These are phyloP conservation scores for Trialeurodes vaporariorum DNA, from an alignment of 1,140 invertebrate species.

Conservation along the genomic window DNA sequence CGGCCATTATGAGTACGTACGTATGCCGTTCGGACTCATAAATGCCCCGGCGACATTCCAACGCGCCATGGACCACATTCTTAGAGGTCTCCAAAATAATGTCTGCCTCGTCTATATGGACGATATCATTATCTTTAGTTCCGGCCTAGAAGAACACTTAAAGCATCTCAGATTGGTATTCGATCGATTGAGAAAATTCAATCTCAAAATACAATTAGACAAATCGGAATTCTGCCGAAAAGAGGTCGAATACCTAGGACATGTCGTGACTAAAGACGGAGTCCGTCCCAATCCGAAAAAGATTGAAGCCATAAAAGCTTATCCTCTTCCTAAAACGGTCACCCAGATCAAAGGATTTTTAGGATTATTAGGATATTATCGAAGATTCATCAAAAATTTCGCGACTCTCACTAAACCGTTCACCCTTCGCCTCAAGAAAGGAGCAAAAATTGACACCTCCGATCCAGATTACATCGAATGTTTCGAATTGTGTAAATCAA, in stretches of 20 bases:
- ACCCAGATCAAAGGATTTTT: no score
- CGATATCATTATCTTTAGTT: slow-evolving; percentile 31
- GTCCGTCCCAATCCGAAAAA: slow-evolving; percentile 28
- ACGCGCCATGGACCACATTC: slow-evolving; percentile 39
- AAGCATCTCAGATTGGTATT: slow-evolving; percentile 19
- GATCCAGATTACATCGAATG: slow-evolving; percentile 18
- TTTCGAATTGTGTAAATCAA: slow-evolving; percentile 33
- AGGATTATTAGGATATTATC: slow-evolving; percentile 31
- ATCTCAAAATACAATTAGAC: slow-evolving; percentile 22
- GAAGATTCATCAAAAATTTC: slow-evolving; percentile 29
- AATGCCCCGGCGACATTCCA: slow-evolving; percentile 37
- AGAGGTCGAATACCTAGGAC: no score
- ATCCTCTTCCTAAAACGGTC: slow-evolving; percentile 27
- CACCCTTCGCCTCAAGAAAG: slow-evolving; percentile 23
- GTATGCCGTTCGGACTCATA: slow-evolving; percentile 33
- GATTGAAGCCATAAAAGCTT: slow-evolving; percentile 25
- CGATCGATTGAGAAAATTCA: no score
- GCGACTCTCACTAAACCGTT: slow-evolving; percentile 26
- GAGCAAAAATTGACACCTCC: background rate
- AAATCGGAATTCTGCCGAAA: slow-evolving; percentile 26
- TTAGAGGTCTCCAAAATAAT: slow-evolving; percentile 32
- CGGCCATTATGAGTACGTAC: slow-evolving; percentile 31
- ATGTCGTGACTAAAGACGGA: slow-evolving; percentile 26
- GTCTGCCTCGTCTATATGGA: slow-evolving; percentile 32
- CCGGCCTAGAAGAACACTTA: slow-evolving; percentile 22